phyloP scores from a whole-genome alignment of 2,797 vertebrate species.

The Poecile montanus region DNA sequence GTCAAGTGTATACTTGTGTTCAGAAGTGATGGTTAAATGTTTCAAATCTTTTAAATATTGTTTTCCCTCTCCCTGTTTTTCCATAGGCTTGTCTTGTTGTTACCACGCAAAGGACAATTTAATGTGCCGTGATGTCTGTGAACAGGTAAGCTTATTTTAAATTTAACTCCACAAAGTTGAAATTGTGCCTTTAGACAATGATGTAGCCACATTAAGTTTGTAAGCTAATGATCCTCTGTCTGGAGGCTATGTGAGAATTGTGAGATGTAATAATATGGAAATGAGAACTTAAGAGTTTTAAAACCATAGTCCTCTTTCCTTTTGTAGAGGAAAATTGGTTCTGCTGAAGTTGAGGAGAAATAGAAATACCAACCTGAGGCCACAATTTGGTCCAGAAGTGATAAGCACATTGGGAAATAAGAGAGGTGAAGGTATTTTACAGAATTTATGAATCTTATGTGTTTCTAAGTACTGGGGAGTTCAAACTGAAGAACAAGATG shows the following conservation, averaged over 20 bases:
- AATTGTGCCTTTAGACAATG: neutral
- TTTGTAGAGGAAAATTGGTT: neutral
- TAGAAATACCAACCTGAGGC: neutral
- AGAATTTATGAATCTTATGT: neutral
- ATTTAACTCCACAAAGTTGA: neutral
- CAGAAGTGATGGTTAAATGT: neutral
- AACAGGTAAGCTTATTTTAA: conserved; percentile 84
- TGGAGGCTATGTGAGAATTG: neutral
- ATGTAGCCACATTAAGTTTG: neutral
- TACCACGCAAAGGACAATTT: conserved; percentile 88
- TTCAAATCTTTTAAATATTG: neutral
- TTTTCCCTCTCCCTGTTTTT: neutral
- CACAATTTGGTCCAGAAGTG: neutral
- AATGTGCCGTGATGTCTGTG: conserved; percentile 93
- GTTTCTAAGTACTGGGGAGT: neutral
- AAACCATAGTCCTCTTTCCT: neutral
- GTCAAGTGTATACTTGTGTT: neutral
- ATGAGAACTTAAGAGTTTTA: neutral
- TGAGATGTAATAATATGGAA: neutral
- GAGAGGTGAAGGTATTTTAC: neutral
- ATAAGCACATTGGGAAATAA: neutral
- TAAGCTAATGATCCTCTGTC: neutral
- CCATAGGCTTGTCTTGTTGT: conserved; percentile 86
- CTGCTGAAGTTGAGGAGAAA: neutral
- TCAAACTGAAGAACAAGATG: neutral